Evolutionary conservation across 2,113 vertebrate genomes (phyloP), one percentile per base, ranked within the genome.

Genomic region (Rutilus rutilus): DNA sequence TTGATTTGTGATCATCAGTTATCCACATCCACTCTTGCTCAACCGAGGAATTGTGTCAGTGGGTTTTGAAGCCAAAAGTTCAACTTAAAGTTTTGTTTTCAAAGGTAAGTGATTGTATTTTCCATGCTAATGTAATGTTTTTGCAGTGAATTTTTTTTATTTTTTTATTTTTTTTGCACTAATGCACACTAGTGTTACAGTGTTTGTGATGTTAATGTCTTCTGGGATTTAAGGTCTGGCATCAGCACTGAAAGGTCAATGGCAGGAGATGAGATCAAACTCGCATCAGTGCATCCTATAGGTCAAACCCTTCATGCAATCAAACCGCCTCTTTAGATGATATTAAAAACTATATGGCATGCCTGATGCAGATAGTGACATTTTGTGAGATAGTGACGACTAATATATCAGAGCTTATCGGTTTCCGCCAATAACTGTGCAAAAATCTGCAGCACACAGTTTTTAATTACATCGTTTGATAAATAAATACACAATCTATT

Each of bases 211-310:
- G 21, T 89, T 89, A 84, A 52, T 86, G 79, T 84, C 14, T 85
- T 60, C 59, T 86, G 83, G 90, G 83, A 91, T 88, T 87, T 88
- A 90, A 86, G 87, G 84, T 76, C 33, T 23, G 62, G 19, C 47
- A 0, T 23, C 83, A 45, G 39, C 23, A 5, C 27, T 85, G 30
- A 93, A 95, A 95, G 95, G 94, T 95, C 94, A 94, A 0, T 19
- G 76, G 84, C 85, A 79, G 45, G 47, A 42, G 73, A 74, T 79
- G 17, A 45, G 67, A 74, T 74, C n/a, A 42, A 6, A 39, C n/a
- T 60, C 52, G 83, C 82, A 59, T 86, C 27, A 0, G 6, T 57
- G 27, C 23, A 4, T 86, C 52, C 75, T 79, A 88, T 91, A 94
- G 92, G 92, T 95, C 93, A 93, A 39, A 50, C 15, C 76, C 77